Base-by-base conservation (phyloP, 2,888 invertebrate species). In the Epinotia ramella region DNA sequence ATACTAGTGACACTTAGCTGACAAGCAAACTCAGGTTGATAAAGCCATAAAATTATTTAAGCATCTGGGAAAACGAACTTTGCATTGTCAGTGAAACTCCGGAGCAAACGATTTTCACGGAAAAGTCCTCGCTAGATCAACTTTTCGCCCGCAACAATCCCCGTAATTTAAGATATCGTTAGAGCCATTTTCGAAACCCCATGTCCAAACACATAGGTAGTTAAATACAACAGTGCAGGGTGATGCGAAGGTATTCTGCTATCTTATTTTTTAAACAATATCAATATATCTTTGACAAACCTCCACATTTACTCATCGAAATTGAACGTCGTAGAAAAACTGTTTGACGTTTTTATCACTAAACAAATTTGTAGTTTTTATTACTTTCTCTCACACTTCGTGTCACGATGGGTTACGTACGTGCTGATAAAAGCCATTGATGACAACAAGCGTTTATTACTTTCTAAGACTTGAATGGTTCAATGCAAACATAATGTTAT, bases 351-450 rank as follows among this genome's bases (percentile, higher is more conserved):
- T 69, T 69, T 69, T 69, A 69, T 69, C 69, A 28, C 28, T 69
- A 18, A 69, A 60, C 59, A 68, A 44, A 63, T 44, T 62, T 62
- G 16, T 13, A 46, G 44, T 69, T 69, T 69, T 60, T 60, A 69
- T 60, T n/a, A 69, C 69, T 69, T 69, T 69, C 59, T 44, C 68
- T 66, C n/a, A 66, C 59, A 40, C 59, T n/a, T 11, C 33, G 57
- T 59, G 57, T 59, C 69, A 69, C 69, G 69, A 46, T 24, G 44
- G 68, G 69, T 60, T 53, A 53, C 69, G 69, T 46, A 60, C 69
- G 69, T 69, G 69, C 44, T 40, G 59, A 57, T 59, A 44, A 68
- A 66, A 46, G 46, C 69, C 69, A 59, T n/a, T 69, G 69, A 60
- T 69, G 59, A 46, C 12, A 60, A 69, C 20, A 62, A 33, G 69